Base-by-base conservation (phyloP, 2,797 vertebrate genomes). In the Toxotes lorentzi region DNA sequence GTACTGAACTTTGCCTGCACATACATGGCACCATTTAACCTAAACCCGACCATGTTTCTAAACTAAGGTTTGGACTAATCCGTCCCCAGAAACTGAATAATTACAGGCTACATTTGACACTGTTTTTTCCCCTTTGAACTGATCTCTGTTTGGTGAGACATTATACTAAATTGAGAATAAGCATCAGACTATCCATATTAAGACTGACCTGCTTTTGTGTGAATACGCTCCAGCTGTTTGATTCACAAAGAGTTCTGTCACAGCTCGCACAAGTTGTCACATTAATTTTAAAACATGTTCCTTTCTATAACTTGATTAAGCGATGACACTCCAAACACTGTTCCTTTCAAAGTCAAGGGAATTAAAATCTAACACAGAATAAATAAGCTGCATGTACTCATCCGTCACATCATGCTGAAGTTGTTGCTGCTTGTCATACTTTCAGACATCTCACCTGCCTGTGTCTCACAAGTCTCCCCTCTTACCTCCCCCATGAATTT, bases 1-100 rank as follows among this genome's bases (percentile, higher is more conserved):
- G 98, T 99, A 94, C 66, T 61, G 34, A 58, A 19, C 43, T 30
- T 30, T 45, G 7, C 11, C 57, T 40, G 5, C 13, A 27, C 21
- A 23, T 21, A 27, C 12, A 21, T 7, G 0, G 58, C 34, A 11
- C 12, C n/a, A 13, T 50, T 45, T 6, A 24, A 59, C 40, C n/a
- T 7, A 21, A 59, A 21, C 24, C 30, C 45, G 24, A 66, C 17
- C 11, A 11, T 56, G 23, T 69, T 41, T 60, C 27, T 47, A 32
- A 54, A 57, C 23, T 4, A 9, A 40, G 38, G 10, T 45, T 3
- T 53, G 40, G 12, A 67, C 23, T 1, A 30, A 69, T 64, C 30
- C 50, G 13, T 32, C 14, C 11, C 32, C 47, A 50, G 17, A 50
- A 50, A 27, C 35, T 23, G 4, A 59, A 2, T 64, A 27, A 50